These are phyloP conservation scores for Chorisops tibialis DNA, from an alignment of 2,888 invertebrate species.

Conservation along the genomic window DNA sequence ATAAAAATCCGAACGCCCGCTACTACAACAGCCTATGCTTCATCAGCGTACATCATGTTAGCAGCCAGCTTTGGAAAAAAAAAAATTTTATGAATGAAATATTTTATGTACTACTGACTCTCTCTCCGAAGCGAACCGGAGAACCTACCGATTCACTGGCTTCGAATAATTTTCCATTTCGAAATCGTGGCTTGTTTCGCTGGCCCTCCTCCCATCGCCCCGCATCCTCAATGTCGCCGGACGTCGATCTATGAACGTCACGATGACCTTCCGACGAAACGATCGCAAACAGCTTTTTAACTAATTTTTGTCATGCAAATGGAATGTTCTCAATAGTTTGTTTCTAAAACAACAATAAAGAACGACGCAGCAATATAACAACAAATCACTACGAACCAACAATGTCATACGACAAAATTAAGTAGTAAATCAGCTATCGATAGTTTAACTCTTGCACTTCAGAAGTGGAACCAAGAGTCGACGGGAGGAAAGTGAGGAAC, in stretches of 20 bases:
- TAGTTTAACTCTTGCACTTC: too few species aligned
- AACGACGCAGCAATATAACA: too few species aligned
- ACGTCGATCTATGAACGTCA: neutral
- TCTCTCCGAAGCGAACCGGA: neutral
- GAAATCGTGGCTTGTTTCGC: neutral
- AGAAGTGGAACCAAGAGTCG: too few species aligned
- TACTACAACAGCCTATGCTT: neutral
- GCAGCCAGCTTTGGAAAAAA: constrained; percentile 10
- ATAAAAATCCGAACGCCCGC: neutral
- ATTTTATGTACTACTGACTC: neutral
- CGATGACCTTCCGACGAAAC: neutral
- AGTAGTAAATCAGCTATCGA: too few species aligned
- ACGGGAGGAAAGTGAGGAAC: too few species aligned
- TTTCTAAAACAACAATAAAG: too few species aligned
- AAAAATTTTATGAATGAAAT: constrained; percentile 19
- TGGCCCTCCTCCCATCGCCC: neutral
- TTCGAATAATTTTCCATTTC: constrained; percentile 9
- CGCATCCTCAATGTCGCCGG: neutral
- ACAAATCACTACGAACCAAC: too few species aligned
- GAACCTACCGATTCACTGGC: neutral
- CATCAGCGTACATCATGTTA: neutral
- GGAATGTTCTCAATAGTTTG: constrained; percentile 1
- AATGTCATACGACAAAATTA: too few species aligned
- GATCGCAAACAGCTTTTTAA: neutral
- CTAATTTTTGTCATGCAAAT: constrained; percentile 10